Base-by-base conservation (phyloP, 2,797 vertebrate genomes). In the Sternotherus odoratus region DNA sequence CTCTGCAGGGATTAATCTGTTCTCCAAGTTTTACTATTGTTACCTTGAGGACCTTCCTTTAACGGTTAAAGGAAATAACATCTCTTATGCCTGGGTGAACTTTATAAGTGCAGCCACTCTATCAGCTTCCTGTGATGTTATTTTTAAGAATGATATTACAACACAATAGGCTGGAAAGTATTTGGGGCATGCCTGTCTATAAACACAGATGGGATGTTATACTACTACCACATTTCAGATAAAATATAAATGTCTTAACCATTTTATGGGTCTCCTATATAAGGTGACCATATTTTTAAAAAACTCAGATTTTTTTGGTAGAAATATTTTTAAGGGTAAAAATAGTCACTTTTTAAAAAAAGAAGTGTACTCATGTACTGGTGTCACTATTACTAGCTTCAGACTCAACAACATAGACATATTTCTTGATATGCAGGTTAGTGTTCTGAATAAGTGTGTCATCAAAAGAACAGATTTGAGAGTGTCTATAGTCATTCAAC, bases 1-100 rank as follows among this genome's bases (percentile, higher is more conserved):
- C 63, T 92, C 48, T 86, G 6, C 30, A 78, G 79, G 91, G 15
- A 43, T 93, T 89, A 50, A 85, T 88, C 15, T 86, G 17, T 12
- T 56, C 50, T 93, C 12, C 66, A 0, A n/a, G 15, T 15, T 94
- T 92, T 60, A 74, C 1, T 85, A 6, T 16, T 23, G 79, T 30
- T 57, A 54, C 28, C 43, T 19, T 83, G 49, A 88, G 54, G 17
- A 30, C 4, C 43, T 85, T 26, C 17, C 50, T 5, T 89, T 0
- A 0, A 36, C 10, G 72, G 6, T 19, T 8, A 86, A 91, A 82
- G 24, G 74, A 87, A 92, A 87, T 39, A 87, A 54, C 0, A 12
- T 12, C 54, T 85, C 81, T 26, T 81, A 95, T 77, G 77, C 19
- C 26, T 21, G 23, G 9, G 54, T 51, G 7, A 83, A 51, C 56